A percentile compares a stretch with the other conserved stretches of the same genome.
Evolutionary conservation across 2,888 invertebrate species (phyloP).

Genomic region (Gymnocheta viridis): DNA sequence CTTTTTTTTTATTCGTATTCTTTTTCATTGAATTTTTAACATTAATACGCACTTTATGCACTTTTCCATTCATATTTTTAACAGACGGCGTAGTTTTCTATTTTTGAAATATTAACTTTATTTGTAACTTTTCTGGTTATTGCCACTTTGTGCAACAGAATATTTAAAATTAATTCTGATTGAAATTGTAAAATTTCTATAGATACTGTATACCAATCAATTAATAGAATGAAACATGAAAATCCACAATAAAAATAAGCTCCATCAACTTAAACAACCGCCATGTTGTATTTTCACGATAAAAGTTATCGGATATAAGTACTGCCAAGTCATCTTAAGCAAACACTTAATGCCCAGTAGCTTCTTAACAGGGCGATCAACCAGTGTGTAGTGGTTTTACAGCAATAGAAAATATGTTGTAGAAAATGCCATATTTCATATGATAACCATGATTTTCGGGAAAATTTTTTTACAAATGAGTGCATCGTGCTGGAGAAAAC

Average conservation of each 20-base stretch:
- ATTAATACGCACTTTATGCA: slow-evolving; percentile 42
- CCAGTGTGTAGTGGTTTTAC: too few relatives aligned
- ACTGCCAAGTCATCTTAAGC: neutral
- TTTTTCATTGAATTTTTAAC: slow-evolving; percentile 1
- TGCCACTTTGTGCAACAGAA: neutral
- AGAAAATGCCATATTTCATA: too few relatives aligned
- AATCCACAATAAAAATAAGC: too few relatives aligned
- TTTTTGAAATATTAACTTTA: neutral
- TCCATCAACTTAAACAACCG: slow-evolving; percentile 37
- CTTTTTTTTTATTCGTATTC: neutral
- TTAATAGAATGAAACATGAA: too few relatives aligned
- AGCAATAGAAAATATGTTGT: too few relatives aligned
- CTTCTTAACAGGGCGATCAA: neutral
- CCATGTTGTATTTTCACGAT: slow-evolving; percentile 55
- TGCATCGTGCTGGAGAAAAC: too few relatives aligned
- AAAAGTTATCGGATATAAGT: neutral
- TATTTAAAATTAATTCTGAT: neutral
- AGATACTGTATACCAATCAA: too few relatives aligned
- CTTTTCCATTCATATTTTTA: slow-evolving; percentile 7
- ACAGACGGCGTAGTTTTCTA: neutral
- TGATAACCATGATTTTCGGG: too few relatives aligned
- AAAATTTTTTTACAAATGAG: too few relatives aligned
- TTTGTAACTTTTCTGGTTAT: neutral
- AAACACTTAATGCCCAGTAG: neutral
- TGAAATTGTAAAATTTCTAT: neutral